Conservation (phyloP, 2,113 vertebrate species). For the Leptodactylus fuscus region DNA sequence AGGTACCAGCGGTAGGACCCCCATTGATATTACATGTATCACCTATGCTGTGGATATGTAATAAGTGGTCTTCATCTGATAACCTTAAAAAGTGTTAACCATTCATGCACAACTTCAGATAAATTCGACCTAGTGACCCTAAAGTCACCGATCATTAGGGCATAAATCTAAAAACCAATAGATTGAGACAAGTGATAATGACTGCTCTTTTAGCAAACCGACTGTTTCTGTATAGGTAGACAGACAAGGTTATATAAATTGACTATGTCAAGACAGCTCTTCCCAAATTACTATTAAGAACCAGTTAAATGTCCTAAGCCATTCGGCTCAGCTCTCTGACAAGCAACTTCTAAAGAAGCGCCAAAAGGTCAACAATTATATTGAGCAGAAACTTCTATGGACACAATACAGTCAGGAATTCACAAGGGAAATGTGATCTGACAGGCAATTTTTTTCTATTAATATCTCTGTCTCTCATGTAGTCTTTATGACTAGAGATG, state of each 20-base stretch:
- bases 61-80: no score
- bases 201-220: neutral
- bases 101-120: neutral
- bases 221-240: no score
- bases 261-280: neutral
- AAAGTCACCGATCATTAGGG: neutral
- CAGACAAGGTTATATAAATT: no score
- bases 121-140: neutral
- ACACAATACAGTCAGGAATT: neutral
- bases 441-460: conserved; percentile 32
- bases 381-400: neutral
- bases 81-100: neutral
- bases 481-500: no score
- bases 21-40: no score
- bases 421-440: conserved; percentile 4
- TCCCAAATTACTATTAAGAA: neutral
- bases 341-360: conserved; percentile 2
- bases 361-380: neutral
- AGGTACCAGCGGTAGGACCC: no score
- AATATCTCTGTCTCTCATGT: conserved; percentile 39
- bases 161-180: neutral
- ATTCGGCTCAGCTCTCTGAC: neutral
- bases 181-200: no score
- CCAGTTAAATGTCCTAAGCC: neutral
- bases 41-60: no score